These are phyloP conservation scores for Leucoraja ocellata DNA, from an alignment of 2,797 vertebrate species.

Conservation along the genomic window DNA sequence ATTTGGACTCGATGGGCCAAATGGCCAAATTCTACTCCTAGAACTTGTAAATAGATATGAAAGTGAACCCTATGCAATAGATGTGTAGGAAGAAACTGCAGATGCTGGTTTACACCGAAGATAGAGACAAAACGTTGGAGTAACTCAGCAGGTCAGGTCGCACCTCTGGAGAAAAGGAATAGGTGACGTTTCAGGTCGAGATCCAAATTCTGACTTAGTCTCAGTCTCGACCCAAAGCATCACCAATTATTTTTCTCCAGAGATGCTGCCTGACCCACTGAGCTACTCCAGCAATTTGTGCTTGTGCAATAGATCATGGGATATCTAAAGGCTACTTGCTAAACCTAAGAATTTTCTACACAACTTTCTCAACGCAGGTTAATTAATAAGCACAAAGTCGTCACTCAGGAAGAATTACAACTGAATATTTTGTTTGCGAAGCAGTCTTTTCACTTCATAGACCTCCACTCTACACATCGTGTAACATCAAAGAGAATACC, in stretches of 20 bases:
- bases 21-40: too few species aligned
- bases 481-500: constrained; percentile 23
- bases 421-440: neutral
- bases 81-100: too few species aligned
- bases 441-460: constrained; percentile 5
- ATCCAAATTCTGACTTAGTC: too few species aligned
- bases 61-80: neutral
- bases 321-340: neutral
- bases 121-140: too few species aligned
- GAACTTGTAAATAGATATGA: neutral
- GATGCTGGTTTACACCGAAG: too few species aligned
- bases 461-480: neutral
- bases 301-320: neutral
- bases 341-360: neutral
- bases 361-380: constrained; percentile 3
- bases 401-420: neutral
- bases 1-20: too few species aligned
- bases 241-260: too few species aligned
- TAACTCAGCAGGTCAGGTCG: too few species aligned
- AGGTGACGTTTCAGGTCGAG: too few species aligned
- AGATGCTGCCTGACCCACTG: too few species aligned
- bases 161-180: neutral
- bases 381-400: constrained; percentile 3
- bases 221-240: too few species aligned
- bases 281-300: too few species aligned